phyloP scores from a whole-genome alignment of 2,888 invertebrate species.

The Cancer borealis region DNA sequence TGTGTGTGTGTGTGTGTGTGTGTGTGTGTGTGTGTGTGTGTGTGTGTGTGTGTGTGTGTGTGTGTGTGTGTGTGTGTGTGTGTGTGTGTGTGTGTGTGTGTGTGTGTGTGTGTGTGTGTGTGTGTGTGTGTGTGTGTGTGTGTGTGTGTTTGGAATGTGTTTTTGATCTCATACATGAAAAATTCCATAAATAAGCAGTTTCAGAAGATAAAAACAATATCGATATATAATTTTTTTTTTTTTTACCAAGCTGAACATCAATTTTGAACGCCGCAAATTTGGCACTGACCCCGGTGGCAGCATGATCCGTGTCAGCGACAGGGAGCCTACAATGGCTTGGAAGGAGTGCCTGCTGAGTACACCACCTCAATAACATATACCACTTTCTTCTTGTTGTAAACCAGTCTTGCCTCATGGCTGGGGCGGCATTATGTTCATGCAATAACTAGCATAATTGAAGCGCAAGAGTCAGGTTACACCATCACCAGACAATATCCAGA shows the following conservation, averaged over 20 bases:
- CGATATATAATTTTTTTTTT: no score
- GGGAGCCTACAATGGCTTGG: not conserved
- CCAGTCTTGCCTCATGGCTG: not conserved
- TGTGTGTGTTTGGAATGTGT: not conserved
- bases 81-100: slow-evolving; percentile 21
- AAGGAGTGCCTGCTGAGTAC: not conserved
- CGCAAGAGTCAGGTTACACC: not conserved
- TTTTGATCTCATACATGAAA: no score
- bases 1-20: not conserved
- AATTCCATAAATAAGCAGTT: no score
- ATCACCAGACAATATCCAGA: not conserved
- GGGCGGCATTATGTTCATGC: not conserved
- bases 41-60: slow-evolving; percentile 20
- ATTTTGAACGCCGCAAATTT: not conserved
- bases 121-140: not conserved
- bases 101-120: not conserved
- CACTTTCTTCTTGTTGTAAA: not conserved
- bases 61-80: slow-evolving; percentile 29
- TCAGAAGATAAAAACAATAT: not conserved
- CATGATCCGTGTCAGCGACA: not conserved
- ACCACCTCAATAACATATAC: not conserved
- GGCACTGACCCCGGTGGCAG: not conserved
- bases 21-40: slow-evolving; percentile 30
- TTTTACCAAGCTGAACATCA: not conserved
- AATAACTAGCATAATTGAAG: slow-evolving; percentile 12